A percentile compares a stretch with the other conserved stretches of the same genome.
phyloP scores from a whole-genome alignment of 2,888 invertebrate species.

The Hecatera dysodea region DNA sequence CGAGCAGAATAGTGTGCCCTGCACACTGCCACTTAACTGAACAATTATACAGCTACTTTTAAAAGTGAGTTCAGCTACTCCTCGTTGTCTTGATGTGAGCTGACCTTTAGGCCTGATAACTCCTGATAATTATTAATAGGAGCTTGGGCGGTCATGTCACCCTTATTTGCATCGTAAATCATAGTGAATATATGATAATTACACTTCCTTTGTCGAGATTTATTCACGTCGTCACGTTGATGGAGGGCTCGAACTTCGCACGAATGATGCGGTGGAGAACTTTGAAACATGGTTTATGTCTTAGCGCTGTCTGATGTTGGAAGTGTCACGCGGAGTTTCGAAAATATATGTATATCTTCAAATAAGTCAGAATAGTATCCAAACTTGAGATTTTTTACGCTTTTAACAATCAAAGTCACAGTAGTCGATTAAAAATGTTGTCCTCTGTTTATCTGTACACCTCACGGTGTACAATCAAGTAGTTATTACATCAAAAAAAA shows the following conservation, averaged over 20 bases:
- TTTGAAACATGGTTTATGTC: slow-evolving; percentile 34
- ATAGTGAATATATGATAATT: slow-evolving; percentile 65
- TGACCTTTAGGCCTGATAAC: slow-evolving; percentile 29
- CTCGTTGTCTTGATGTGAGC: not conserved
- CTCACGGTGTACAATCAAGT: too few species aligned
- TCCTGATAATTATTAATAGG: slow-evolving; percentile 59
- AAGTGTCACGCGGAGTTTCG: not conserved
- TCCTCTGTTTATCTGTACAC: too few species aligned
- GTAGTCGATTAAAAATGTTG: too few species aligned
- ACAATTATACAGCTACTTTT: not conserved
- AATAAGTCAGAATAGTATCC: not conserved
- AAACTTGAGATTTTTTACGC: too few species aligned
- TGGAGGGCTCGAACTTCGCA: slow-evolving; percentile 40
- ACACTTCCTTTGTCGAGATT: slow-evolving; percentile 49
- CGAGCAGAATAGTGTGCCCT: too few species aligned
- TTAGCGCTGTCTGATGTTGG: slow-evolving; percentile 25
- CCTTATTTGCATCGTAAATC: slow-evolving; percentile 65
- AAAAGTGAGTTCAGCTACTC: not conserved
- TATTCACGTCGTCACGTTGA: slow-evolving; percentile 56
- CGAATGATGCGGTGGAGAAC: slow-evolving; percentile 32
- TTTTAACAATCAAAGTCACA: too few species aligned
- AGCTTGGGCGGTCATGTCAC: slow-evolving; percentile 41
- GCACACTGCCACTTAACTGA: too few species aligned
- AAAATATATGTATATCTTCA: not conserved
- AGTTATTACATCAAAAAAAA: too few species aligned